Evolutionary conservation across 2,797 vertebrate species (phyloP).

Genomic region (Poecilia wingei): DNA sequence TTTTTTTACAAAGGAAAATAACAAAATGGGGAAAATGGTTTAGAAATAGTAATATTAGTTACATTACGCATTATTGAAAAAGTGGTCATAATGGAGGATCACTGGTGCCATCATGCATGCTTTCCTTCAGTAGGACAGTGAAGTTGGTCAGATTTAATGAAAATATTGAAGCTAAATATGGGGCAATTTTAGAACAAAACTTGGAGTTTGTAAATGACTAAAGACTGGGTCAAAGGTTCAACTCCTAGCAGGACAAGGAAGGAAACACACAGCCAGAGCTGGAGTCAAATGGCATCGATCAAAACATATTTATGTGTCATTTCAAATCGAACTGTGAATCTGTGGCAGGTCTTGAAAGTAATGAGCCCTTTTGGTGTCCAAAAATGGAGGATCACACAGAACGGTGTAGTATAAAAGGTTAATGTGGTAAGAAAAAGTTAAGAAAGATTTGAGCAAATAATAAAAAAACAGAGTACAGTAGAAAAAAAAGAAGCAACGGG

Average conservation of each 20-base stretch:
- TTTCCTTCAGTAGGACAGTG: not conserved
- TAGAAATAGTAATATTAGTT: too few species aligned
- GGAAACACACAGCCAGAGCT: not conserved
- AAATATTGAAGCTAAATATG: not conserved
- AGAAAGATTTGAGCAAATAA: constrained; percentile 10
- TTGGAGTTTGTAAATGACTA: not conserved
- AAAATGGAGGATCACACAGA: constrained; percentile 4
- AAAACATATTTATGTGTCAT: not conserved
- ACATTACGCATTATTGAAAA: too few species aligned
- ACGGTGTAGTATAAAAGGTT: not conserved
- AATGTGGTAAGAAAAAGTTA: constrained; percentile 16
- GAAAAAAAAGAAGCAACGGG: constrained; percentile 16
- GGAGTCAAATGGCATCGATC: not conserved
- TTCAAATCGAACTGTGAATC: not conserved
- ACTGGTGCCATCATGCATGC: too few species aligned
- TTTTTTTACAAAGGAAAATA: too few species aligned
- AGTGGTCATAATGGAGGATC: too few species aligned
- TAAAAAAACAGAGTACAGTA: constrained; percentile 9
- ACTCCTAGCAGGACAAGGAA: not conserved
- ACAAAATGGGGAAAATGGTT: too few species aligned
- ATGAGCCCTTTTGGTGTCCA: not conserved
- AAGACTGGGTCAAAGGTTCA: not conserved
- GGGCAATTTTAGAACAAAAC: not conserved
- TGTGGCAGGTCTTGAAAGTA: not conserved
- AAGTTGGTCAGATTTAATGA: not conserved